These are phyloP conservation scores for Andrena cerasifolii DNA, from an alignment of 1,140 invertebrate species.

Conservation along the genomic window DNA sequence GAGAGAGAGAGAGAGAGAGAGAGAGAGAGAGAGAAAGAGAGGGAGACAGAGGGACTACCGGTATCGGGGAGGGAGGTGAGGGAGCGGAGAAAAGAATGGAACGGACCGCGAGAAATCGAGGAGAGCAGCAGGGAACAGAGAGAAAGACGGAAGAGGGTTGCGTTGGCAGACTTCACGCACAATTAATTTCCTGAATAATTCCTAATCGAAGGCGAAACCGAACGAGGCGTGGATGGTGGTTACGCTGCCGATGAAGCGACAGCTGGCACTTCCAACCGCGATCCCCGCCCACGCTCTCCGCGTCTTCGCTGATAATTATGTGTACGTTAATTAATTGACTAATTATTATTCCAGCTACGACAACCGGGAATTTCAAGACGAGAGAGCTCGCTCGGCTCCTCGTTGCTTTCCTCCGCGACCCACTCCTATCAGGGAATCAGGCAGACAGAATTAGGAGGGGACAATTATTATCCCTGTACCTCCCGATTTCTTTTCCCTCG, in stretches of 20 bases:
- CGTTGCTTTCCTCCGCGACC: slow-evolving; percentile 37
- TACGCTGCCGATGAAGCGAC: slow-evolving; percentile 46
- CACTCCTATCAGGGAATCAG: slow-evolving; percentile 36
- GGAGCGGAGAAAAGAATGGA: slow-evolving; percentile 16
- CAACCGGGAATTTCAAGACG: slow-evolving; percentile 61
- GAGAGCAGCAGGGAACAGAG: not conserved
- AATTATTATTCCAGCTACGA: slow-evolving; percentile 79
- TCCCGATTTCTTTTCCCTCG: not conserved
- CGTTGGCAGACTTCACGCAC: slow-evolving; percentile 77
- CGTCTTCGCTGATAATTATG: slow-evolving; percentile 80
- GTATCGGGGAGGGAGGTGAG: not conserved
- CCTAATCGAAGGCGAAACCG: slow-evolving; percentile 74
- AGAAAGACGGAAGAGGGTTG: slow-evolving; percentile 28
- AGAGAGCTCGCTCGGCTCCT: slow-evolving; percentile 25
- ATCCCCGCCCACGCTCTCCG: slow-evolving; percentile 44
- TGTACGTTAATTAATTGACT: slow-evolving; percentile 82
- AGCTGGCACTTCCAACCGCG: slow-evolving; percentile 37
- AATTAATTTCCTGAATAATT: slow-evolving; percentile 82
- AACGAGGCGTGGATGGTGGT: slow-evolving; percentile 55
- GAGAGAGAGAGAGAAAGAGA: no score
- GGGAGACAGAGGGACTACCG: not conserved
- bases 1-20: not conserved
- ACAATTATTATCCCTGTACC: slow-evolving; percentile 75
- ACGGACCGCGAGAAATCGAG: slow-evolving; percentile 38
- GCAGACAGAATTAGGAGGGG: slow-evolving; percentile 27